Percentiles rank a stretch among this genome's conserved stretches.
Evolutionary conservation across 2,113 vertebrate species (phyloP).

Genomic region (Lophius piscatorius): DNA sequence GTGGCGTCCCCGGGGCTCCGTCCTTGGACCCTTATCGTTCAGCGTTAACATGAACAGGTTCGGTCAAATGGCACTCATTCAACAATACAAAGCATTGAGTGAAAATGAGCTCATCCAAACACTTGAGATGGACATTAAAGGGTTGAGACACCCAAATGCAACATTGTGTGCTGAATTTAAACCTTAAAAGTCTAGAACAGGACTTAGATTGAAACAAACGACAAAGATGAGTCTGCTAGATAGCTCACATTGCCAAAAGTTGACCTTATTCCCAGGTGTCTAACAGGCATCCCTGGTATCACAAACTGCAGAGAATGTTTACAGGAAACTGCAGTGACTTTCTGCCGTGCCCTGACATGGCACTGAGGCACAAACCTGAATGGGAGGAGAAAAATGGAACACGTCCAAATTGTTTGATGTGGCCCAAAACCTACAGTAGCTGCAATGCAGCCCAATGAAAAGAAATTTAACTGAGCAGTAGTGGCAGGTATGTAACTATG

Average conservation of each 20-base stretch:
- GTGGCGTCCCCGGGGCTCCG: too few species aligned
- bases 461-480: neutral
- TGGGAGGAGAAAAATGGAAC: conserved; percentile 34
- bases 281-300: conserved; percentile 21
- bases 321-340: conserved; percentile 64
- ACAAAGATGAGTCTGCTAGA: conserved; percentile 12
- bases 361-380: conserved; percentile 30
- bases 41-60: too few species aligned
- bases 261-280: conserved; percentile 41
- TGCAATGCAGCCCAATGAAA: conserved; percentile 14
- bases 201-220: neutral
- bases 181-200: neutral
- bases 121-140: too few species aligned
- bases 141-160: conserved; percentile 1
- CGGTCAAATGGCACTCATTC: too few species aligned
- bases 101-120: too few species aligned
- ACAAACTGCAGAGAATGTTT: conserved; percentile 59
- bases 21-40: too few species aligned
- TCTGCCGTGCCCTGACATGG: conserved; percentile 68
- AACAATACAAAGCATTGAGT: too few species aligned
- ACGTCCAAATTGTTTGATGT: conserved; percentile 31
- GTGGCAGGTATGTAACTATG: neutral
- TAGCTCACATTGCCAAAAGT: conserved; percentile 40
- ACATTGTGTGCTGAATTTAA: neutral
- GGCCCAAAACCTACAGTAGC: conserved; percentile 1